phyloP scores from a whole-genome alignment of 2,113 vertebrate genomes.

The Aegypius monachus region DNA sequence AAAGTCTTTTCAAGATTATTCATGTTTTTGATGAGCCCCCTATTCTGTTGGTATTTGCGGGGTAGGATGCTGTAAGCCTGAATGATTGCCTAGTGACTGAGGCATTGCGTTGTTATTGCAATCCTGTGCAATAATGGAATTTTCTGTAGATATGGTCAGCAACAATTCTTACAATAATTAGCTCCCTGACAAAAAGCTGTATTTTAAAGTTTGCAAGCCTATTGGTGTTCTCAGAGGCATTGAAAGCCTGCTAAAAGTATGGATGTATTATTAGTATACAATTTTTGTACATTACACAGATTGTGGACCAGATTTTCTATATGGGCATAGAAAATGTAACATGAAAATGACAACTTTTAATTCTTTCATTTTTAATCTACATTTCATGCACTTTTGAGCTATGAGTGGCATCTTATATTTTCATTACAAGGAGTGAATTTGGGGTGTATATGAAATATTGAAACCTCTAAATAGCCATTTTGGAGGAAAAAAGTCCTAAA shows the following conservation, averaged over 20 bases:
- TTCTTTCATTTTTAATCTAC: background rate
- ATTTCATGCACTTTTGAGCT: background rate
- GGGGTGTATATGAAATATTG: background rate
- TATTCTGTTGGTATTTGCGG: background rate
- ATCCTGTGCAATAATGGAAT: background rate
- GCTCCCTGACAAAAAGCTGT: background rate
- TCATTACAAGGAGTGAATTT: background rate
- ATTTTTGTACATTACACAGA: background rate
- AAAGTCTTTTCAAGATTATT: background rate
- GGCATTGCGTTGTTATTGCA: background rate
- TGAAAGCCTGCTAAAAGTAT: background rate
- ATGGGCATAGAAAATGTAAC: background rate
- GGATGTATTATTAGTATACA: background rate
- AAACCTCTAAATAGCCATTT: background rate
- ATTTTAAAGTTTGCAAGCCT: background rate
- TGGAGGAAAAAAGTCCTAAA: background rate
- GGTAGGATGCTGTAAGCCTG: background rate
- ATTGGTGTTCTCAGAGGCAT: background rate
- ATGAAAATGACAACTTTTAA: background rate
- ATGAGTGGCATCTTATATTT: background rate
- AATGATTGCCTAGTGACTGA: background rate
- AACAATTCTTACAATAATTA: background rate
- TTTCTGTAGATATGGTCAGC: background rate
- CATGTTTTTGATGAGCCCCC: fast-evolving
- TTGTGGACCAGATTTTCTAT: background rate